These are phyloP conservation scores for Machimus rusticus DNA, from an alignment of 2,888 invertebrate species.

Conservation along the genomic window DNA sequence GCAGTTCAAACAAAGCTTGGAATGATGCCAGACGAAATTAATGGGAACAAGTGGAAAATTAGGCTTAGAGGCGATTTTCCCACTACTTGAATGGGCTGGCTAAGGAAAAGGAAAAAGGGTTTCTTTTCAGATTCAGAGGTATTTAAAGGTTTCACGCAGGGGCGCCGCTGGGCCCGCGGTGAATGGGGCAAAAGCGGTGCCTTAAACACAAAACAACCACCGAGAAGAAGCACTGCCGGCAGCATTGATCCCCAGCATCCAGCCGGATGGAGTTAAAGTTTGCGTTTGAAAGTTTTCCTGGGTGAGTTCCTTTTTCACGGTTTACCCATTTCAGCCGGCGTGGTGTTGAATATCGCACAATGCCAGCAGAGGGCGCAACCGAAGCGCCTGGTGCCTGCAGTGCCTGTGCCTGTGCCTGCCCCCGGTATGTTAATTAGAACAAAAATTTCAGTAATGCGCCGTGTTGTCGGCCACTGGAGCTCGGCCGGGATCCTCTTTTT, in stretches of 20 bases:
- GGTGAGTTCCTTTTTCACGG: background rate
- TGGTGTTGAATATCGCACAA: constrained; percentile 3
- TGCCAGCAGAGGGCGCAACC: background rate
- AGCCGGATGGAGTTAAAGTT: background rate
- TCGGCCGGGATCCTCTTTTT: background rate
- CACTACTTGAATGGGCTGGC: constrained; percentile 7
- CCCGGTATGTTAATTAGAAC: background rate
- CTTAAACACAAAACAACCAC: background rate
- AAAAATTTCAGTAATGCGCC: background rate
- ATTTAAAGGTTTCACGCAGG: constrained; percentile 15
- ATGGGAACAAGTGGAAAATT: constrained; percentile 35
- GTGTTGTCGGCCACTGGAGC: background rate
- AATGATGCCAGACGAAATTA: constrained; percentile 31
- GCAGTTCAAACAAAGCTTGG: constrained; percentile 25
- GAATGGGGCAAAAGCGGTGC: background rate
- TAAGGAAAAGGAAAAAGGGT: background rate
- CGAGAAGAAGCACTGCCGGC: background rate
- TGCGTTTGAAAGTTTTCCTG: background rate
- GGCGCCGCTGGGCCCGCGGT: background rate
- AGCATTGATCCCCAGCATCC: background rate
- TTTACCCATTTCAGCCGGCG: background rate
- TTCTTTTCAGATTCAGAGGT: constrained; percentile 13
- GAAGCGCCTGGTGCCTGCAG: background rate
- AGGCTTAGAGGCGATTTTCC: constrained; percentile 37
- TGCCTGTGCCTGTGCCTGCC: background rate